Conservation (phyloP, 2,113 vertebrate species). For the Grallaria varia region DNA sequence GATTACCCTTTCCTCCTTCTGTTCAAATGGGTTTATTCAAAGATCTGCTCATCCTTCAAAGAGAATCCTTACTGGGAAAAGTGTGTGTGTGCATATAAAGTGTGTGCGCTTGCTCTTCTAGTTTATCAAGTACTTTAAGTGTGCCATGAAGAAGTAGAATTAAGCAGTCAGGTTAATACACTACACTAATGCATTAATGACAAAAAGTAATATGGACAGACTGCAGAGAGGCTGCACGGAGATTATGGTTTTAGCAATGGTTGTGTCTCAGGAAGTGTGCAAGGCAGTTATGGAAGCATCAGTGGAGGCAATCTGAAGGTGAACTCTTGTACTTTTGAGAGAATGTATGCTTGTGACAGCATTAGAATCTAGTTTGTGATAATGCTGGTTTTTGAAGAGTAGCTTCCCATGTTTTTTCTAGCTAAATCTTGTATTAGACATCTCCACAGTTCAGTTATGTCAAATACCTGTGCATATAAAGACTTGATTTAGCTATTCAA, state of each 20-base stretch:
- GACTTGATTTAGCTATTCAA: neutral
- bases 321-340: neutral
- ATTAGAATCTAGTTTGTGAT: neutral
- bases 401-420: neutral
- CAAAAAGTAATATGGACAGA: neutral
- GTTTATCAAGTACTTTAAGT: neutral
- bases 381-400: neutral
- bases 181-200: neutral
- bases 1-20: neutral
- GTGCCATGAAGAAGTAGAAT: neutral
- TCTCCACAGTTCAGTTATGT: neutral
- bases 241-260: neutral
- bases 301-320: neutral
- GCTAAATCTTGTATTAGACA: neutral
- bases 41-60: neutral
- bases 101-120: neutral
- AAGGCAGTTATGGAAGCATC: neutral
- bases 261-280: rapidly evolving
- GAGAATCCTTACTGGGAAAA: neutral
- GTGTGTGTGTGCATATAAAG: neutral
- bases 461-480: neutral
- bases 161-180: neutral
- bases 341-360: neutral
- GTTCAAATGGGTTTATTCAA: neutral
- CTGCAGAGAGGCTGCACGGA: neutral